Base-by-base conservation (phyloP, 2,113 vertebrate species). In the Platichthys stellatus region DNA sequence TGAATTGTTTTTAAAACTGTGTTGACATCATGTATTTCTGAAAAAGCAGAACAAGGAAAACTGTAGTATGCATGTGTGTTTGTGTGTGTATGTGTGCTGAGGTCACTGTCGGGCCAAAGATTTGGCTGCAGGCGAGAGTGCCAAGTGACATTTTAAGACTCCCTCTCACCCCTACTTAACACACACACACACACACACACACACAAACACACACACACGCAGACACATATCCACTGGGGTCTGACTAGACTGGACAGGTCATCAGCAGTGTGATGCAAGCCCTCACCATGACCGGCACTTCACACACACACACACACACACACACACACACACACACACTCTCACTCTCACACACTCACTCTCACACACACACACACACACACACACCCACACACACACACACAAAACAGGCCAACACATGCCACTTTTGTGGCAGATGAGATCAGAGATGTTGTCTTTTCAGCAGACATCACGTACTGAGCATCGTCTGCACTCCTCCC, bases 401-500 rank as follows among this genome's bases (percentile, higher is more conserved):
- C 59, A 63, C 47, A 68, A 57, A 63, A n/a, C 15, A 67, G 11
- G 74, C 61, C 23, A 38, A 72, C 26, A 24, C 65, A 65, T 76
- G 81, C 88, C 89, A 81, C 67, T 81, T 76, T 89, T 84, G 84
- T 82, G 89, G 90, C 89, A 82, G 92, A 94, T 92, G 86, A 92
- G 85, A 95, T 93, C 86, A 90, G 90, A 95, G 95, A 94, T 95
- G 93, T 94, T 95, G 94, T 95, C 92, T 96, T 95, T 94, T 93
- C 93, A 64, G 89, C 90, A 92, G 79, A 92, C 81, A 82, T 94
- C 94, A 95, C 86, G 86, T 91, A 90, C 91, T 91, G 89, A 94
- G 90, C 92, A 92, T 85, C 88, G 49, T 86, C 63, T 64, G 56
- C 51, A 17, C 14, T 45, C 17, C 53, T 51, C 51, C 23, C 3